phyloP scores from a whole-genome alignment of 2,888 invertebrate genomes.

The Watsonalla binaria region DNA sequence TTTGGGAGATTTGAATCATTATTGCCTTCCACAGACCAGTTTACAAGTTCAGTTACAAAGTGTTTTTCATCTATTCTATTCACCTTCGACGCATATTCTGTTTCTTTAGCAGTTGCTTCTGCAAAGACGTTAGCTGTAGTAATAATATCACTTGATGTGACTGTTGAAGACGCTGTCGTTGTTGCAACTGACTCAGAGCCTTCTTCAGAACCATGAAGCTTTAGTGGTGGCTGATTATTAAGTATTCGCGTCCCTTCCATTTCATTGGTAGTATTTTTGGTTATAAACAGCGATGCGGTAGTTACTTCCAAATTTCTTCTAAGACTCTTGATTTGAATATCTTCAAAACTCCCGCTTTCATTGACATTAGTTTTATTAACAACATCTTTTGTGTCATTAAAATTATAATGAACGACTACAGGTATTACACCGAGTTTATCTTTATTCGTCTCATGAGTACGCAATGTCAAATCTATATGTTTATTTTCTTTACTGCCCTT shows the following conservation, averaged over 20 bases:
- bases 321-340: conserved; percentile 18
- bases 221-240: background rate
- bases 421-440: background rate
- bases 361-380: background rate
- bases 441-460: conserved; percentile 3
- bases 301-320: background rate
- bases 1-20: background rate
- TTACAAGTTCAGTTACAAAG: background rate
- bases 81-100: background rate
- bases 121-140: background rate
- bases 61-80: background rate
- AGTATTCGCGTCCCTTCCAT: background rate
- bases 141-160: background rate
- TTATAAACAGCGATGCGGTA: background rate
- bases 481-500: background rate
- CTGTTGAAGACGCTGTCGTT: background rate
- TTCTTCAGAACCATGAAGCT: background rate
- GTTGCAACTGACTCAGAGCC: background rate
- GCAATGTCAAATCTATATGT: conserved; percentile 23
- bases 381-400: background rate
- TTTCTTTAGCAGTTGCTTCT: background rate
- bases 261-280: background rate
- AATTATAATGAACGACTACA: background rate
- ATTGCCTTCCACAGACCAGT: background rate
- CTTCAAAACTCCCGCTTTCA: conserved; percentile 7